Percentiles rank a stretch among this genome's conserved stretches.
These are phyloP conservation scores for Montipora cactus DNA, from an alignment of 64 coral and sea anemone species.

Conservation along the genomic window DNA sequence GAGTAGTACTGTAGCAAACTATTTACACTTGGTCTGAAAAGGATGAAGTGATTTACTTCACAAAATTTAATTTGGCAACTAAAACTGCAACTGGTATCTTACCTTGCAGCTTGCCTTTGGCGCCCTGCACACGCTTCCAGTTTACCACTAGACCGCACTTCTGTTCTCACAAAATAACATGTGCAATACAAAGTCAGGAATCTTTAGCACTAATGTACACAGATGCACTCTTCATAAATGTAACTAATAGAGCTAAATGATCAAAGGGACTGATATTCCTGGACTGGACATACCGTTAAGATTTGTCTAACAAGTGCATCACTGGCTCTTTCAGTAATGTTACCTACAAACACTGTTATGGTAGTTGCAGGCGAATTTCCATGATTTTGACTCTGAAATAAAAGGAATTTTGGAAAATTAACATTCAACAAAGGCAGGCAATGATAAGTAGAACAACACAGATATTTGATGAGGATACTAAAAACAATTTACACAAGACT, in stretches of 20 bases:
- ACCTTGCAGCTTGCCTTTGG: slow-evolving; percentile 99
- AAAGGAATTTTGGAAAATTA: neutral
- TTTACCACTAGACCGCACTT: slow-evolving; percentile 99
- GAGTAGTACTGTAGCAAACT: too few relatives aligned
- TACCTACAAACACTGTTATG: slow-evolving; percentile 99
- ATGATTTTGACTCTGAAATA: slow-evolving; percentile 37
- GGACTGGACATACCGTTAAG: slow-evolving; percentile 89
- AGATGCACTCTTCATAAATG: too few relatives aligned
- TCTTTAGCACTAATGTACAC: neutral
- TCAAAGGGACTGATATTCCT: neutral
- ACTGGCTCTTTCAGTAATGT: slow-evolving; percentile 97
- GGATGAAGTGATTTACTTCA: too few relatives aligned
- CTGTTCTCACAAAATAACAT: slow-evolving; percentile 54
- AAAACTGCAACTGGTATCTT: neutral
- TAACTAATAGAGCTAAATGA: neutral
- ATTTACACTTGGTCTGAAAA: too few relatives aligned
- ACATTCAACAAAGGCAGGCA: neutral
- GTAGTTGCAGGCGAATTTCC: slow-evolving; percentile 48
- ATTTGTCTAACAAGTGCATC: slow-evolving; percentile 99
- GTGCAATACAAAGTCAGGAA: neutral
- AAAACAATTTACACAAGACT: neutral
- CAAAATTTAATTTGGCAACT: too few relatives aligned
- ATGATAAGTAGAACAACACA: too few relatives aligned
- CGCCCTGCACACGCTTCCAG: slow-evolving; percentile 97
- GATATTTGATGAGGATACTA: too few relatives aligned